Conservation (phyloP, 2,797 vertebrate species). For the Champsocephalus esox region DNA sequence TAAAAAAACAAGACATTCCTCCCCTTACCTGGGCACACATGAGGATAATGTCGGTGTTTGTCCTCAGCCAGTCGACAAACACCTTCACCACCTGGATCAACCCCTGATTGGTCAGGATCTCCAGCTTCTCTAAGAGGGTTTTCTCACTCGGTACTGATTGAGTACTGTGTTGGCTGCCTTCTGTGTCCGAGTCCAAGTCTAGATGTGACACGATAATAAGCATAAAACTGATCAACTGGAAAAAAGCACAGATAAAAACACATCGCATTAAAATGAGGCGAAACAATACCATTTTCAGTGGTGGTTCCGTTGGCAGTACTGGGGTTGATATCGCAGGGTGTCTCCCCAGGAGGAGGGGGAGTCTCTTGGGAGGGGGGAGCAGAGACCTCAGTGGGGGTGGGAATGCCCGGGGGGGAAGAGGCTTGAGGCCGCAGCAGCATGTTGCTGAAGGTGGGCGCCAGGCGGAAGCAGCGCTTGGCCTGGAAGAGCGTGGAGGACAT, state of each 20-base stretch:
- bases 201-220: not conserved
- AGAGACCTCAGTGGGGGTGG: slow-evolving; percentile 52
- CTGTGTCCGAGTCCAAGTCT: slow-evolving; percentile 92
- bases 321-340: slow-evolving; percentile 46
- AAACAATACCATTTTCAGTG: slow-evolving; percentile 78
- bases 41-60: slow-evolving; percentile 96
- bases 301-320: slow-evolving; percentile 84
- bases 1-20: not conserved
- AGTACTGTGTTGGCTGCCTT: slow-evolving; percentile 90
- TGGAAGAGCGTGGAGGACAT: slow-evolving; percentile 98
- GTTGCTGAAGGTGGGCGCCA: slow-evolving; percentile 97
- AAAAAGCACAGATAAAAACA: not conserved
- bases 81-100: slow-evolving; percentile 94
- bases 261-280: rapidly evolving
- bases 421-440: slow-evolving; percentile 87
- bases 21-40: slow-evolving; percentile 93
- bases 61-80: slow-evolving; percentile 96
- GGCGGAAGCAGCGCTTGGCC: slow-evolving; percentile 95
- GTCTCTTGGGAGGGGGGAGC: slow-evolving; percentile 67
- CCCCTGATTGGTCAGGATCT: slow-evolving; percentile 92
- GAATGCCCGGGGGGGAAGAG: slow-evolving; percentile 35
- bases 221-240: not conserved
- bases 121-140: slow-evolving; percentile 91
- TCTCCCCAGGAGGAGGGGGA: slow-evolving; percentile 76
- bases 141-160: slow-evolving; percentile 90